These are phyloP conservation scores for Hedya salicella DNA, from an alignment of 2,888 invertebrate species.

Conservation along the genomic window DNA sequence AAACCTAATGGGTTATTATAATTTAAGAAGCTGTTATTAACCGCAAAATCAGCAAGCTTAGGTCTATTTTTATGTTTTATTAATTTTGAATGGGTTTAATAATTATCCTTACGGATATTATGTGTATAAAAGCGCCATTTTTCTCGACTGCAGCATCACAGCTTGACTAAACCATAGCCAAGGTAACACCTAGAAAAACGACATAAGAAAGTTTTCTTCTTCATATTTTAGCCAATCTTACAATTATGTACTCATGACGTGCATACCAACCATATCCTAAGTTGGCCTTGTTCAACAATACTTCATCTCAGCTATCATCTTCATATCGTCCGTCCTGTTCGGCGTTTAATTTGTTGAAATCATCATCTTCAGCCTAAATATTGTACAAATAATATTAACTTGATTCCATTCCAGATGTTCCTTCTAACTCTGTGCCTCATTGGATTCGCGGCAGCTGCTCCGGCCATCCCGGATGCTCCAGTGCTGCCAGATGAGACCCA, in stretches of 20 bases:
- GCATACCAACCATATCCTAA: too few relatives aligned
- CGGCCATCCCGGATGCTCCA: slow-evolving; percentile 49
- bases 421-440: slow-evolving; percentile 55
- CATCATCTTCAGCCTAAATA: too few relatives aligned
- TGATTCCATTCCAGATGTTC: slow-evolving; percentile 56
- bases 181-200: slow-evolving; percentile 1
- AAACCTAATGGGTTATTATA: slow-evolving; percentile 12
- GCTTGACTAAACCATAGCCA: not conserved
- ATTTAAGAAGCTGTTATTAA: slow-evolving; percentile 2
- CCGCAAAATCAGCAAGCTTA: slow-evolving; percentile 6
- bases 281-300: too few relatives aligned
- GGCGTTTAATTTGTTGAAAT: too few relatives aligned
- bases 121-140: slow-evolving; percentile 3
- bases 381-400: too few relatives aligned
- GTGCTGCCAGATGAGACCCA: slow-evolving; percentile 16
- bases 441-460: slow-evolving; percentile 54
- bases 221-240: too few relatives aligned
- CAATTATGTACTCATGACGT: too few relatives aligned
- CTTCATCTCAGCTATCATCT: too few relatives aligned
- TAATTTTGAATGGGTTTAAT: slow-evolving; percentile 48
- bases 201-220: too few relatives aligned
- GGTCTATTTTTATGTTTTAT: slow-evolving; percentile 48
- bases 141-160: not conserved
- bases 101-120: slow-evolving; percentile 43
- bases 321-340: too few relatives aligned